These are phyloP conservation scores for Argopecten irradians DNA, from an alignment of 1,140 invertebrate species.

Conservation along the genomic window DNA sequence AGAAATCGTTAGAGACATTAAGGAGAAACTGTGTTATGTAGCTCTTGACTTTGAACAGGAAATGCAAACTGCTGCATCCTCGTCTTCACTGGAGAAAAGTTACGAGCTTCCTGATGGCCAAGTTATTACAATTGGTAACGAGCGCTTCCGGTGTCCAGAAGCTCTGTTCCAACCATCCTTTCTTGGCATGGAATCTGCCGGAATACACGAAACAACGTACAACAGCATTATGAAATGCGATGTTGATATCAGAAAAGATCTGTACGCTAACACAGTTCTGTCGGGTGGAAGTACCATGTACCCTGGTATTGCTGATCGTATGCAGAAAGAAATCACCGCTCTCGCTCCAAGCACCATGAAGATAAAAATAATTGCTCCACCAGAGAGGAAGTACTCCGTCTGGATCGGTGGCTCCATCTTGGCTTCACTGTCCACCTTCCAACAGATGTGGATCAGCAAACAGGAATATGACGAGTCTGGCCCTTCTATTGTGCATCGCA, in stretches of 20 bases:
- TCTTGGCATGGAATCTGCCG: slow-evolving; percentile 71
- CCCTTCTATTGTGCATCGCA: slow-evolving; percentile 84
- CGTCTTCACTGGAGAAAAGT: slow-evolving; percentile 70
- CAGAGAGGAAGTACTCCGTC: slow-evolving; percentile 77
- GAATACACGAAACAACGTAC: slow-evolving; percentile 83
- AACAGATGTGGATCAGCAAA: slow-evolving; percentile 82
- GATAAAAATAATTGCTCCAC: slow-evolving; percentile 82
- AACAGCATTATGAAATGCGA: slow-evolving; percentile 86
- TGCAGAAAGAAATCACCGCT: slow-evolving; percentile 73
- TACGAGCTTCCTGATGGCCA: slow-evolving; percentile 79
- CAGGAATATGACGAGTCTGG: slow-evolving; percentile 93
- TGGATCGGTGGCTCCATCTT: slow-evolving; percentile 80
- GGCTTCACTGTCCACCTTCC: slow-evolving; percentile 82
- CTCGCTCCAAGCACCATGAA: slow-evolving; percentile 79
- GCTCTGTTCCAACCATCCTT: slow-evolving; percentile 85
- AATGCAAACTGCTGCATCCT: slow-evolving; percentile 91
- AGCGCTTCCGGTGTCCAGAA: slow-evolving; percentile 73
- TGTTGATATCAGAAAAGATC: slow-evolving; percentile 91
- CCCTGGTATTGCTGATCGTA: slow-evolving; percentile 82
- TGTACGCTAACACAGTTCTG: slow-evolving; percentile 93
- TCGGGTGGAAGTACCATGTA: slow-evolving; percentile 91
- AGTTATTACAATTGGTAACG: slow-evolving; percentile 73
- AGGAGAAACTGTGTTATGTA: slow-evolving; percentile 79
- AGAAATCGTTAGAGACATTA: slow-evolving; percentile 95
- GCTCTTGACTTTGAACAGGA: slow-evolving; percentile 85